A percentile compares a stretch with the other conserved stretches of the same genome.
phyloP scores from a whole-genome alignment of 2,888 invertebrate species.

The Hirtodrosophila trivittata region DNA sequence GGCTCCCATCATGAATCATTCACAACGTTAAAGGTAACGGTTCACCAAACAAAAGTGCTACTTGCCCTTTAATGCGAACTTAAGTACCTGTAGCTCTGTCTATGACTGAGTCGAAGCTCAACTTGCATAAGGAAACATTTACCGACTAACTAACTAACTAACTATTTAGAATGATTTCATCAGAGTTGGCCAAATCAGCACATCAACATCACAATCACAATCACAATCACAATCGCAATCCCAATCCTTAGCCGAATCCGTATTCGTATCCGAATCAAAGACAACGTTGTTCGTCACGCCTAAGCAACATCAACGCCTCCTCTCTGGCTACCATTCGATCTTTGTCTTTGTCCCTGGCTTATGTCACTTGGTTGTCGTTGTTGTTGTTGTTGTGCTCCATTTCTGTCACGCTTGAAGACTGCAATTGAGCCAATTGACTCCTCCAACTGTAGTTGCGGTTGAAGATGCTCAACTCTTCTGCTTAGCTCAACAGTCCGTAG shows the following conservation, averaged over 20 bases:
- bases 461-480: conserved; percentile 61
- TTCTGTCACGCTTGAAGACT: conserved; percentile 80
- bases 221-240: conserved; percentile 21
- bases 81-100: conserved; percentile 28
- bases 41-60: conserved; percentile 40
- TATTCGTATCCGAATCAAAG: conserved; percentile 10
- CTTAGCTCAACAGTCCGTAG: conserved; percentile 20
- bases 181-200: conserved; percentile 54
- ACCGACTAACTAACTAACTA: conserved; percentile 30
- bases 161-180: conserved; percentile 70
- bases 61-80: conserved; percentile 3
- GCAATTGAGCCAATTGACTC: conserved; percentile 79
- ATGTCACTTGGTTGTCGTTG: conserved; percentile 50
- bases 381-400: conserved; percentile 63
- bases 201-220: conserved; percentile 58
- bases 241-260: conserved; percentile 4
- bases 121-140: conserved; percentile 48
- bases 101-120: not conserved
- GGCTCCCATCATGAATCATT: conserved; percentile 54
- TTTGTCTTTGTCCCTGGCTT: conserved; percentile 19
- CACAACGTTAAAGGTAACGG: conserved; percentile 51
- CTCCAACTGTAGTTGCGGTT: conserved; percentile 72
- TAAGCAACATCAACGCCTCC: conserved; percentile 1
- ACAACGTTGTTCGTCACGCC: conserved; percentile 38
- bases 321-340: not conserved